phyloP scores from a whole-genome alignment of 2,888 invertebrate genomes.

The Scrobipalpa costella region DNA sequence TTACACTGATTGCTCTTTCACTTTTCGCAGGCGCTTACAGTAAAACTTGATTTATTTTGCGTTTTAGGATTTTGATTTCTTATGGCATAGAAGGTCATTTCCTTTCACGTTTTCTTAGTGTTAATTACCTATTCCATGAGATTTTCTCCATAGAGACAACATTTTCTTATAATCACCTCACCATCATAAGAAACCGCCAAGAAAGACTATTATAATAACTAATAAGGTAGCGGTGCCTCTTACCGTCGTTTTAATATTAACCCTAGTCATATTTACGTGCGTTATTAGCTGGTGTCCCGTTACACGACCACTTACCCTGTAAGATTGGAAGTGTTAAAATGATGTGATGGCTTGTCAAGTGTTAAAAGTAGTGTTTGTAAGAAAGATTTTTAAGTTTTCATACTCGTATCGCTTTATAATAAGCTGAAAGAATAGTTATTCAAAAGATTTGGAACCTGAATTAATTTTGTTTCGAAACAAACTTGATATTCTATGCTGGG shows the following conservation, averaged over 20 bases:
- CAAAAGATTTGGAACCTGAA: too few relatives aligned
- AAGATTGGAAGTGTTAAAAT: constrained; percentile 52
- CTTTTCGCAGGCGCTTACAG: too few relatives aligned
- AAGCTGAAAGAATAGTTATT: background rate
- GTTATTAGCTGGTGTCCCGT: constrained; percentile 37
- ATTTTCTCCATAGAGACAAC: too few relatives aligned
- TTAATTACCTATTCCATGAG: too few relatives aligned
- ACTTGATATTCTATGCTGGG: too few relatives aligned
- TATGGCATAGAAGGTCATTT: too few relatives aligned
- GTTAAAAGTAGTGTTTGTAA: background rate
- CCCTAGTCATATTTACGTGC: constrained; percentile 56
- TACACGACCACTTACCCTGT: constrained; percentile 55
- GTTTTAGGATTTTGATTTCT: too few relatives aligned
- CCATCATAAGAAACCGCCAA: constrained; percentile 4
- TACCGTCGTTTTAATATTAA: constrained; percentile 62
- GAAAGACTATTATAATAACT: constrained; percentile 10
- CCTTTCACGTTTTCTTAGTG: too few relatives aligned
- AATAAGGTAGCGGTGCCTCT: constrained; percentile 34
- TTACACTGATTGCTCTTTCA: too few relatives aligned
- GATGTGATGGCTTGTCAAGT: background rate
- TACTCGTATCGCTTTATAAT: too few relatives aligned
- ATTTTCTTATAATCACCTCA: background rate
- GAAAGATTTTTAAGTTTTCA: background rate
- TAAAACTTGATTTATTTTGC: too few relatives aligned
- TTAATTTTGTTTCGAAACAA: too few relatives aligned